Evolutionary conservation across 2,888 invertebrate genomes (phyloP).

Genomic region (Microplitis manilae): DNA sequence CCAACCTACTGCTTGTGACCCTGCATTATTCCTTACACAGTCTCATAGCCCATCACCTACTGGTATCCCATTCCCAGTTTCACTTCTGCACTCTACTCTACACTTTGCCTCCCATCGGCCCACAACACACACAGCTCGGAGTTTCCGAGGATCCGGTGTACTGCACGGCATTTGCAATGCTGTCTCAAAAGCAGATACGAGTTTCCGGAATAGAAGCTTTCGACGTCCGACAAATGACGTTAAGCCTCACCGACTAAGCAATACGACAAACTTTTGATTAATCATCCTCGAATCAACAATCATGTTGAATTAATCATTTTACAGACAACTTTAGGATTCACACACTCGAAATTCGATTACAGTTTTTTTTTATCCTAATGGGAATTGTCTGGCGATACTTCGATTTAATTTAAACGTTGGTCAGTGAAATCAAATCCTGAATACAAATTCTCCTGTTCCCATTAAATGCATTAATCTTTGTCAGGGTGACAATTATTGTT

Average conservation of each 20-base stretch:
- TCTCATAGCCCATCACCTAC: not conserved
- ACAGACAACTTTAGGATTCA: not conserved
- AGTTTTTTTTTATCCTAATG: not conserved
- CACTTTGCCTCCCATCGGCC: not conserved
- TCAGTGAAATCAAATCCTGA: too few species aligned
- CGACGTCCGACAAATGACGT: slow-evolving; percentile 16
- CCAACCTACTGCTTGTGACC: not conserved
- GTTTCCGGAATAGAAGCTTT: slow-evolving; percentile 9
- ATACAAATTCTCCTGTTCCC: too few species aligned
- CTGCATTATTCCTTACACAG: not conserved
- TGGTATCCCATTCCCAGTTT: not conserved
- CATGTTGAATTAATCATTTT: not conserved
- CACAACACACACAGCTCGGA: not conserved
- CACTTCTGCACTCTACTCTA: not conserved
- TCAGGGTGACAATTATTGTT: too few species aligned
- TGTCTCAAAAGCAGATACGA: slow-evolving; percentile 11
- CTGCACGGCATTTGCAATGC: slow-evolving; percentile 9
- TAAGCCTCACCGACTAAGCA: not conserved
- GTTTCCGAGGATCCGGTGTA: not conserved
- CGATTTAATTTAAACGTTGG: too few species aligned
- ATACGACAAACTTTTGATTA: slow-evolving; percentile 13
- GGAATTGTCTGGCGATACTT: not conserved
- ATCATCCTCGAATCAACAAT: not conserved
- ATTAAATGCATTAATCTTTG: too few species aligned
- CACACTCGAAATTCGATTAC: not conserved